Percentiles rank a stretch among this genome's conserved stretches.
Conservation (phyloP, 2,888 invertebrate species). For the Phalera bucephala region DNA sequence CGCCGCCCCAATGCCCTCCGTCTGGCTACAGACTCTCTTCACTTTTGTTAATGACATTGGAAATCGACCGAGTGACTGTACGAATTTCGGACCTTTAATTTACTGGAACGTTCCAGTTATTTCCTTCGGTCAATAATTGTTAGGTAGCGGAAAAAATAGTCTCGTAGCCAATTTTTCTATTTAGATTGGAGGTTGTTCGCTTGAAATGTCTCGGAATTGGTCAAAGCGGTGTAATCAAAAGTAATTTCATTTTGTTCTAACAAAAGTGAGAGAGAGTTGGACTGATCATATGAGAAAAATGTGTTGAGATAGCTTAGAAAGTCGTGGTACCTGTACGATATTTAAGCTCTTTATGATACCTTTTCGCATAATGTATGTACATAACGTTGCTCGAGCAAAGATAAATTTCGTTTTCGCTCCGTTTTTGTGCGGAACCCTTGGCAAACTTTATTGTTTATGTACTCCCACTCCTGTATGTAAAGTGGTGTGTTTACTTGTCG, state of each 20-base stretch:
- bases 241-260: constrained; percentile 1
- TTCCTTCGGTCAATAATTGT: constrained; percentile 18
- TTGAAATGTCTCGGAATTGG: not conserved
- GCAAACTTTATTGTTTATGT: constrained; percentile 10
- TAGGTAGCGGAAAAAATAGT: not conserved
- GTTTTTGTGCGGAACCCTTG: constrained; percentile 3
- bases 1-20: constrained; percentile 31
- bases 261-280: not conserved
- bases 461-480: constrained; percentile 4
- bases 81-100: constrained; percentile 38
- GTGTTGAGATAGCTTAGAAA: not conserved
- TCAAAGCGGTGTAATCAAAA: not conserved
- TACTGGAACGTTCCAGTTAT: constrained; percentile 28
- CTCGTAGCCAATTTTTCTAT: not conserved
- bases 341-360: constrained; percentile 8
- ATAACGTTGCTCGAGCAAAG: no score
- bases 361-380: constrained; percentile 10
- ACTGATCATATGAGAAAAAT: not conserved
- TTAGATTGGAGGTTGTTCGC: not conserved
- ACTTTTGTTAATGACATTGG: constrained; percentile 46
- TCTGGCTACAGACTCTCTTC: constrained; percentile 27
- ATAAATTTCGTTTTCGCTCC: constrained; percentile 12
- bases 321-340: not conserved
- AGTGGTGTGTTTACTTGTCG: constrained; percentile 4
- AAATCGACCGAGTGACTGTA: constrained; percentile 40